phyloP scores from a whole-genome alignment of 2,113 vertebrate species.

The Nothocercus nigrocapillus region DNA sequence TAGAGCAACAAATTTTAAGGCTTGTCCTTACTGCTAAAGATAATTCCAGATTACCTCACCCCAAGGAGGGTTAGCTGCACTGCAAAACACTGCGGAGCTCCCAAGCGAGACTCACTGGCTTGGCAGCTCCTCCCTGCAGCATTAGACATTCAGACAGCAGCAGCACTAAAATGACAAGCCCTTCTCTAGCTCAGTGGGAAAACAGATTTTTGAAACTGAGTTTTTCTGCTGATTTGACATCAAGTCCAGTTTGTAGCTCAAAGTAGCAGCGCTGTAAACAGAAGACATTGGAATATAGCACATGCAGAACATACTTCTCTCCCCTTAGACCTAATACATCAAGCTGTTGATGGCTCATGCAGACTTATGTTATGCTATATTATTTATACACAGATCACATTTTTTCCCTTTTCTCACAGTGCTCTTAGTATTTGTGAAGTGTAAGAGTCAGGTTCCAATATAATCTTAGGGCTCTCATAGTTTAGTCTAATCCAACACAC shows the following conservation, averaged over 20 bases:
- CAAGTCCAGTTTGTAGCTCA: background rate
- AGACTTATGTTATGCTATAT: background rate
- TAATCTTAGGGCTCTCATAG: background rate
- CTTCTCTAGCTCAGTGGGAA: background rate
- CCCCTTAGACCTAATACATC: background rate
- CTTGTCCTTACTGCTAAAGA: slow-evolving; percentile 45
- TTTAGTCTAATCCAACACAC: slow-evolving; percentile 15
- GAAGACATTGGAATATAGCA: background rate
- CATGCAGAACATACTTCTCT: background rate
- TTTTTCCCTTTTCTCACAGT: background rate
- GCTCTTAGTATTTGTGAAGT: background rate
- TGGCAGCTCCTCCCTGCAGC: background rate
- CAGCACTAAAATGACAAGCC: background rate
- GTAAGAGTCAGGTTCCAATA: background rate
- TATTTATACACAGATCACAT: background rate
- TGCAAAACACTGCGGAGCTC: background rate
- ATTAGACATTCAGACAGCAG: background rate
- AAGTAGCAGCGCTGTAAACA: background rate
- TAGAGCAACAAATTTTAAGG: slow-evolving; percentile 47
- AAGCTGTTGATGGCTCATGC: background rate
- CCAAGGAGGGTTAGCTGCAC: background rate
- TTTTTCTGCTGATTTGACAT: background rate
- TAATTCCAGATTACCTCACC: slow-evolving; percentile 52
- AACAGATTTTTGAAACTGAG: background rate
- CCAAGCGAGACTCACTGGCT: background rate